Base-by-base conservation (phyloP, 2,113 vertebrate genomes). In the Myrmophylax atrothorax region DNA sequence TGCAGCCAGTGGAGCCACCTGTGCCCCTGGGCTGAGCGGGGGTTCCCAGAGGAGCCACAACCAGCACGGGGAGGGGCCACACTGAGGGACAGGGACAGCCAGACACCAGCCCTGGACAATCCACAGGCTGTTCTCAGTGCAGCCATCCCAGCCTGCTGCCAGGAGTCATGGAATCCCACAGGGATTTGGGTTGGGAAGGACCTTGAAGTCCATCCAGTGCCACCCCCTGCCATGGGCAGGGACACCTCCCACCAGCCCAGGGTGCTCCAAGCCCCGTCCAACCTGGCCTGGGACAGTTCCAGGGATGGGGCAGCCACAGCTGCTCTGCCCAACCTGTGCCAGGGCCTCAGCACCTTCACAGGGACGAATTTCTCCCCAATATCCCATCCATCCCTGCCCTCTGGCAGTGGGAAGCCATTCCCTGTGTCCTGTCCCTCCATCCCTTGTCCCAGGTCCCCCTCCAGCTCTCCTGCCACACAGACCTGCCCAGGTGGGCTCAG, bases 161-260 rank as follows among this genome's bases (percentile, higher is more conserved):
- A 2, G n/a, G 37, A 49, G 40, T 26, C 40, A 22, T 7, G 24
- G 55, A 63, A 31, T 31, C 6, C 18, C 19, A 14, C 10, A 26
- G 35, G 31, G 38, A 9, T 10, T 37, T 56, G 35, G 31, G 12
- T 0, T 22, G 64, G 18, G 3, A 42, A 8, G 13, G 31, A 63
- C n/a, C 12, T 16, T 0, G 4, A 37, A 83, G 16, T 20, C 2
- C 40, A 55, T 7, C 47, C 67, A 0, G 0, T 8, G 4, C 38
- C n/a, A 63, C 26, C 37, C 25, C 37, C 37, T 40, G 60, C 60
- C 60, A 28, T 14, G 38, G 60, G 38, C 37, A 64, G 62, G 35
- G 29, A 19, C 49, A 31, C 25, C 31, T 69, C 0, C 63, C 40
- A 69, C 31, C 0, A 0, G 4, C 63, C 72, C 87, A 89, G 62